phyloP scores from a whole-genome alignment of 2,113 vertebrate genomes.

The Jaculus jaculus region DNA sequence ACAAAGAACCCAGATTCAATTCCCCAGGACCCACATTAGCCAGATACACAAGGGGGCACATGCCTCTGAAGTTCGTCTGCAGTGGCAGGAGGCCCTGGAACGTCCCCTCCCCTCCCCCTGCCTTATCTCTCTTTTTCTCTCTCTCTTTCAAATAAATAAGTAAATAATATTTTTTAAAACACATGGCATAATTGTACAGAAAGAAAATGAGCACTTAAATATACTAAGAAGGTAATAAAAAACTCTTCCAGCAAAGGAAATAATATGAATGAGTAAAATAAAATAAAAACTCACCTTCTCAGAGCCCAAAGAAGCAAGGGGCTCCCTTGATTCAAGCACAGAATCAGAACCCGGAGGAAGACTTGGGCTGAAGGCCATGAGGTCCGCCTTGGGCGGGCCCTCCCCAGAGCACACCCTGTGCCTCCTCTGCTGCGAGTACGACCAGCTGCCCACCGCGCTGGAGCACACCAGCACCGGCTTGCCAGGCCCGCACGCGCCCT shows the following conservation, averaged over 20 bases:
- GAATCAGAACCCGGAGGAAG: conserved; percentile 32
- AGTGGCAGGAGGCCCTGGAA: too few species aligned
- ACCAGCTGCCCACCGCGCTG: conserved; percentile 67
- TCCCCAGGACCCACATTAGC: too few species aligned
- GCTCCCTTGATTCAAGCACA: neutral
- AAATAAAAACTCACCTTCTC: conserved; percentile 60
- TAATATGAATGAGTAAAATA: neutral
- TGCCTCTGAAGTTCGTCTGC: too few species aligned
- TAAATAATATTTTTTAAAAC: neutral
- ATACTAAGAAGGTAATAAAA: neutral
- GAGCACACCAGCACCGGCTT: conserved; percentile 65
- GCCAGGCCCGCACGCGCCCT: neutral
- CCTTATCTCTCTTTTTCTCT: too few species aligned
- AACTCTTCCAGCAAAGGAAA: neutral
- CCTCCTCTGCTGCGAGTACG: conserved; percentile 61
- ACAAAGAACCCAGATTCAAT: too few species aligned
- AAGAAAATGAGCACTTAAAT: neutral
- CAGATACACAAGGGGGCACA: too few species aligned
- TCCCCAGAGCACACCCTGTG: conserved; percentile 71
- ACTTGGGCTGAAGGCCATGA: conserved; percentile 79
- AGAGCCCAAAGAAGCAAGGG: conserved; percentile 7
- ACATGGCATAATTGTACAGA: neutral
- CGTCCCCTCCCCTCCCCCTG: too few species aligned
- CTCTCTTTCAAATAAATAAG: too few species aligned
- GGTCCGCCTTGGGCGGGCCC: conserved; percentile 28